Evolutionary conservation across 1,140 invertebrate species (phyloP), one percentile per base, ranked within the genome.

Genomic region (Pogonus chalceus): DNA sequence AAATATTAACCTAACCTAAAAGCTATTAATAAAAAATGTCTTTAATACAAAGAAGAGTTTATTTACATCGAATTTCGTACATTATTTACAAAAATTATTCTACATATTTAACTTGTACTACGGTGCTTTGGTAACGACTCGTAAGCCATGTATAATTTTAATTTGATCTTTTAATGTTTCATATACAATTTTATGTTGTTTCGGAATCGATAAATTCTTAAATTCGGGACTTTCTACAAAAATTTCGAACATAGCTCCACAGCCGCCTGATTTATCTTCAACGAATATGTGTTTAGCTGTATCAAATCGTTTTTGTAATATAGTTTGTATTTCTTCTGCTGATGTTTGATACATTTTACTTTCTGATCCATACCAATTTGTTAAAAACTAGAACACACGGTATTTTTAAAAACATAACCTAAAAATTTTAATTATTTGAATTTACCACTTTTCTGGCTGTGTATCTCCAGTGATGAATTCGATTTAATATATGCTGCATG

Each of bases 191-290:
- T 82, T 74, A 70, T 93, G 89, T 66, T 92, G 90, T 63, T 90
- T 88, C 0, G 91, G 79, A 22, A 79, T 82, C 23, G 77, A 79
- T 10, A 91, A 65, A 20, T 87, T 88, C 70, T 80, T 74, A 63
- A 93, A 92, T 64, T 90, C 86, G 37, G 72, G 71, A 12, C 86
- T 76, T 70, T 87, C 79, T 16, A 93, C 78, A 59, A 76, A 80
- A 23, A 92, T 80, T 72, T 90, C 86, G 73, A 83, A 93, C 88
- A 93, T 92, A 20, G 88, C 86, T 26, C 90, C 90, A 75, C 90
- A 93, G 3, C 89, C 88, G 55, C 88, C 83, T 56, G 85, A 89
- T 23, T 88, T 81, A 69, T 89, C 87, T 48, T 76, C 72, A 1
- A 89, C 83, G 68, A 82, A 75, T 39, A 89, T 78, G 54, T 73